Base-by-base conservation (phyloP, 2,113 vertebrate genomes). In the Struthidea cinerea region DNA sequence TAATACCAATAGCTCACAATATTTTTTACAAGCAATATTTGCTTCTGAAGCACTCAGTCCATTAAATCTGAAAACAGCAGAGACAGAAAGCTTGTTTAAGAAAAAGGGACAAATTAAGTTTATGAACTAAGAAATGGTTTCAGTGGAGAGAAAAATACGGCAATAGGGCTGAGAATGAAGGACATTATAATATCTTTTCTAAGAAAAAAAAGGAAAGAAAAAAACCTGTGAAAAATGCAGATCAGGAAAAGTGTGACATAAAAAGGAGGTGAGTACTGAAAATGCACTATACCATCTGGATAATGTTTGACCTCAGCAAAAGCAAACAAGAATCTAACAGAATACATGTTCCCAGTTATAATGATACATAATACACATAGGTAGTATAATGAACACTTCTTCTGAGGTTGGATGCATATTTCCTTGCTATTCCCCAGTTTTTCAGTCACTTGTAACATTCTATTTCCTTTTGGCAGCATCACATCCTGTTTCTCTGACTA, bases 221-320 rank as follows among this genome's bases (percentile, higher is more conserved):
- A 33, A 74, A 53, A 4, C 2, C 41, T 55, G 9, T 22, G 16
- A 70, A 50, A 74, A 93, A 88, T 74, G 68, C 27, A 67, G 55
- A 86, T 84, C 59, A 73, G 22, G 41, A 82, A 75, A 92, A 71
- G 21, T 44, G 64, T 10, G 30, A 61, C 37, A 84, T 70, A 84
- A 84, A 94, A 93, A 89, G 69, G 65, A 93, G 65, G 73, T 47
- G 47, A 91, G 89, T 82, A 93, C 41, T 71, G 69, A 92, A 91
- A 94, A 95, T 46, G 53, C 53, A 75, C 64, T 78, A 30, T 64
- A 56, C 80, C 84, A 94, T 92, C 91, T 96, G 95, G 65, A 55
- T 67, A 81, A 84, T 65, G 80, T 84, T 87, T 95, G 80, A 71
- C 69, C 89, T 89, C 89, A 94, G 87, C 82, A 95, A 94, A 97